Evolutionary conservation across 2,888 invertebrate species (phyloP).

Genomic region (Sipha maydis): DNA sequence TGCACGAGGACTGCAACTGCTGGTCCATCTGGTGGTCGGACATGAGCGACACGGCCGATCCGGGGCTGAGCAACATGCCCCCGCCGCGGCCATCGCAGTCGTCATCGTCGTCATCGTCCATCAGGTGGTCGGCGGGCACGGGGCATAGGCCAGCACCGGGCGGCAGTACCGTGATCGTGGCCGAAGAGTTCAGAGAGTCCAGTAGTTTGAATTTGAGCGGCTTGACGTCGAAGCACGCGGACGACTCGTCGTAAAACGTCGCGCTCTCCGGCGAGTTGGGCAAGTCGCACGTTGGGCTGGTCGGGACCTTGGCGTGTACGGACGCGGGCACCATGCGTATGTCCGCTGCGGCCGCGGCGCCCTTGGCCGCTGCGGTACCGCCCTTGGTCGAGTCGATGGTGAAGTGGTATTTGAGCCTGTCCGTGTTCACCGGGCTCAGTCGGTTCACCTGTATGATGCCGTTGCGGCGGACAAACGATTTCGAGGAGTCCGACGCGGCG

Average conservation of each 20-base stretch:
- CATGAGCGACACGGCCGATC: slow-evolving; percentile 54
- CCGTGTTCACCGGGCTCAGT: slow-evolving; percentile 65
- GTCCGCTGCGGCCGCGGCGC: neutral
- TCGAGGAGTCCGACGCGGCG: neutral
- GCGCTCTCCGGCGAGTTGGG: slow-evolving; percentile 90
- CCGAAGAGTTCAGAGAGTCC: slow-evolving; percentile 39
- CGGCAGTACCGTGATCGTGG: slow-evolving; percentile 48
- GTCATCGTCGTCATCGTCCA: slow-evolving; percentile 15
- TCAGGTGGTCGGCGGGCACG: neutral
- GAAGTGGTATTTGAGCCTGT: slow-evolving; percentile 65
- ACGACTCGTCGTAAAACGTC: slow-evolving; percentile 78
- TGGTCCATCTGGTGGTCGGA: slow-evolving; percentile 61
- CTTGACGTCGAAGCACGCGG: slow-evolving; percentile 26
- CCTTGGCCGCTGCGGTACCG: neutral
- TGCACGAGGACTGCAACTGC: slow-evolving; percentile 38
- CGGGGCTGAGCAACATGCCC: slow-evolving; percentile 29
- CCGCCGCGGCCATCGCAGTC: neutral
- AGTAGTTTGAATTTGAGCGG: slow-evolving; percentile 44
- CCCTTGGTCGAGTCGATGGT: slow-evolving; percentile 37
- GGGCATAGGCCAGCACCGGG: slow-evolving; percentile 12
- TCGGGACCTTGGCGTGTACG: slow-evolving; percentile 76
- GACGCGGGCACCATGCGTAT: slow-evolving; percentile 53
- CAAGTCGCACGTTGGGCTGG: slow-evolving; percentile 78
- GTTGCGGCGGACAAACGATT: slow-evolving; percentile 63
- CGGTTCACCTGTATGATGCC: slow-evolving; percentile 64